A percentile compares a stretch with the other conserved stretches of the same genome.
These are phyloP conservation scores for Drosophila neocordata DNA, from an alignment of 1,140 invertebrate species.

Conservation along the genomic window DNA sequence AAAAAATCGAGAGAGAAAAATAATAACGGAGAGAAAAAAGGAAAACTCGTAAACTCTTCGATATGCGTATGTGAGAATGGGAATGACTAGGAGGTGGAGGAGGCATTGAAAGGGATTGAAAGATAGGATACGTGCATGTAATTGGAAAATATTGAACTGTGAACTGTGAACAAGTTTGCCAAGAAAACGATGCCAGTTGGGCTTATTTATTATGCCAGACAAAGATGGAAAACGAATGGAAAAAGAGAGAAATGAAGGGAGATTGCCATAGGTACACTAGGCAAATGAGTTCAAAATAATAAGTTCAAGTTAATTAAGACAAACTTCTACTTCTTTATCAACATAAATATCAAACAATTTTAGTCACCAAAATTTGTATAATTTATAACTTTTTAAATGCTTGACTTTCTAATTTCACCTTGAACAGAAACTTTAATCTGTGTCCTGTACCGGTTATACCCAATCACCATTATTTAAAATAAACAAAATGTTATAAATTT, in stretches of 20 bases:
- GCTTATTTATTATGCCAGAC: slow-evolving; percentile 52
- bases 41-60: slow-evolving; percentile 17
- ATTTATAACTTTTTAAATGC: too few species aligned
- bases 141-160: slow-evolving; percentile 74
- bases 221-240: slow-evolving; percentile 16
- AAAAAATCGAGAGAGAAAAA: background rate
- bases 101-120: background rate
- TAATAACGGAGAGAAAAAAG: background rate
- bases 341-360: too few species aligned
- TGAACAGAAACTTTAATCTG: background rate
- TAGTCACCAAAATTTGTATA: too few species aligned
- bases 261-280: background rate
- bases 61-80: background rate
- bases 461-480: slow-evolving; percentile 5
- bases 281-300: too few species aligned
- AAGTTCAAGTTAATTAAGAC: too few species aligned
- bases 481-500: background rate
- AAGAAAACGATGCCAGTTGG: slow-evolving; percentile 42
- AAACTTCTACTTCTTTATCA: too few species aligned
- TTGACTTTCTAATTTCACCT: background rate
- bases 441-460: background rate
- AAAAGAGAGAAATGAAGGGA: slow-evolving; percentile 15
- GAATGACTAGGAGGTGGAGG: background rate
- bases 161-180: slow-evolving; percentile 38
- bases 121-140: slow-evolving; percentile 62